These are phyloP conservation scores for Propithecus deckenii DNA, from an alignment of 2,797 vertebrate species.

Conservation along the genomic window DNA sequence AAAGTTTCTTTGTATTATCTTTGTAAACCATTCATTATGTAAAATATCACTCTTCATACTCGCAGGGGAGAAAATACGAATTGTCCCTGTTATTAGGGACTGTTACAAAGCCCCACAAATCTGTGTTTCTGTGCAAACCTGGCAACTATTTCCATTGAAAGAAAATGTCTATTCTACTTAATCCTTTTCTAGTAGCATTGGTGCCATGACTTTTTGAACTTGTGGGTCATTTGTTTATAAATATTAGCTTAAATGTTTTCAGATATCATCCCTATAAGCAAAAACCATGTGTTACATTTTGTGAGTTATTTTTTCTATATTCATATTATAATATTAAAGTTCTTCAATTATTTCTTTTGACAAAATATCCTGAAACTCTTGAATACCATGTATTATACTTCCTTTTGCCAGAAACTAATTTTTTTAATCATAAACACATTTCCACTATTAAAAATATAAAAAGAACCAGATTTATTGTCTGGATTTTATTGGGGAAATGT, in stretches of 20 bases:
- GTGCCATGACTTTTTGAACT: not conserved
- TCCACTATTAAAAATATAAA: conserved; percentile 81
- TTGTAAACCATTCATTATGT: not conserved
- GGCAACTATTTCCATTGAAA: not conserved
- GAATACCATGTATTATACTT: not conserved
- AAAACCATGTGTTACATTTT: not conserved
- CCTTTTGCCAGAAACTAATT: conserved; percentile 18
- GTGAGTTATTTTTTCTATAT: not conserved
- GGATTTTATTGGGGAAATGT: conserved; percentile 82
- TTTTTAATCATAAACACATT: conserved; percentile 81
- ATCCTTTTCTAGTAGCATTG: not conserved
- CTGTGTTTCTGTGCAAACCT: not conserved
- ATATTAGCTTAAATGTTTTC: not conserved
- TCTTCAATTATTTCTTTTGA: conserved; percentile 36
- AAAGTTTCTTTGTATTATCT: not conserved
- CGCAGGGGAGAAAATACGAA: not conserved
- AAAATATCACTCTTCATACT: not conserved
- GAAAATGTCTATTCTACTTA: not conserved
- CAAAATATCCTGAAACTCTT: not conserved
- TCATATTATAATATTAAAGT: not conserved
- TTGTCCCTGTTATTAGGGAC: not conserved
- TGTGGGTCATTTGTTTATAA: not conserved
- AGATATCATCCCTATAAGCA: not conserved
- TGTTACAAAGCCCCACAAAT: not conserved
- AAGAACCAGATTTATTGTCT: conserved; percentile 80